Base-by-base conservation (phyloP, 2,113 vertebrate species). In the Antigone vipio region DNA sequence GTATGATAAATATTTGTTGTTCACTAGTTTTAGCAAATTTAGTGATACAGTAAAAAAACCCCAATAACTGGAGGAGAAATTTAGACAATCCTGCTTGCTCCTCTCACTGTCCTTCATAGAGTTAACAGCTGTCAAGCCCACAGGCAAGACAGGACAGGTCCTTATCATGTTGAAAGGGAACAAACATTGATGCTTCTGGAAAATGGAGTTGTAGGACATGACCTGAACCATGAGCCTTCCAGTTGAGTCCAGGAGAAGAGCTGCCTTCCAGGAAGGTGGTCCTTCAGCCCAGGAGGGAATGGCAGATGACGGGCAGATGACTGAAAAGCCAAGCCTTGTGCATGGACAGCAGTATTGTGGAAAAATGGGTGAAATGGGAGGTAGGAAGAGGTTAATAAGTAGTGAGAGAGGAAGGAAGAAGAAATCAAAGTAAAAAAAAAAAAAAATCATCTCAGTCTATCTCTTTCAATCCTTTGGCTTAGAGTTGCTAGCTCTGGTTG, bases 11-110 rank as follows among this genome's bases (percentile, higher is more conserved):
- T 13, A 6, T 23, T 23, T 45, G 40, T 63, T 71, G 71, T 55
- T 40, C 11, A 2, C 47, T 9, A 2, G 15, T 21, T 84, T 7
- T 42, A 79, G 23, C 11, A 2, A 38, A 17, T 16, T 6, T 23
- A 50, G 3, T 5, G 22, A 13, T 5, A 1, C 0, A 7, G 6
- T 21, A 4, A 1, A 9, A 44, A n/a, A 87, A 3, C 40, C 40
- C 40, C 12, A 55, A 72, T 40, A n/a, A 38, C 18, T 3, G 16
- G 21, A 75, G 59, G 29, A 63, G 52, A 2, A 6, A 52, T 55
- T 27, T 30, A 26, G 47, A 19, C 14, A 7, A 4, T 27, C 50
- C n/a, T 80, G 11, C 24, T 76, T 11, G 9, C 6, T 40, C 38
- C 24, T 81, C 24, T 60, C 80, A 2, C 0, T 32, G 13, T 30